These are phyloP conservation scores for Alosa alosa DNA, from an alignment of 2,113 vertebrate genomes.

Conservation along the genomic window DNA sequence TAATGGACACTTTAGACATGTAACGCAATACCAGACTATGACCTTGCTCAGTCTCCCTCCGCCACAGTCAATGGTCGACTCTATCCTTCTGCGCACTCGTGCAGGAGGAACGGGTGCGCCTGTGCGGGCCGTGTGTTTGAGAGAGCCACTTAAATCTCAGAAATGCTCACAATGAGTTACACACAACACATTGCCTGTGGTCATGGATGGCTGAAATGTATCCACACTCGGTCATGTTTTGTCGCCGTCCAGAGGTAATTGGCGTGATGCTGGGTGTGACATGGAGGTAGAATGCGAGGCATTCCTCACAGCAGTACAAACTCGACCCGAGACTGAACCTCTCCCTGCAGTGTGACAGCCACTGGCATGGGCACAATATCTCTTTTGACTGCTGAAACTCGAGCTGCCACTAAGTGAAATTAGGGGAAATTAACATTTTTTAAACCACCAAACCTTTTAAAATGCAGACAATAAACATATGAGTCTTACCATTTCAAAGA, in stretches of 20 bases:
- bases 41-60: constrained; percentile 45
- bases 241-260: neutral
- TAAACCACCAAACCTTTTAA: neutral
- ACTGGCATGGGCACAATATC: neutral
- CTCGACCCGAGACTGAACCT: constrained; percentile 5
- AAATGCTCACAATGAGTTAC: neutral
- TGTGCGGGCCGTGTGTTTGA: neutral
- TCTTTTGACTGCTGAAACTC: neutral
- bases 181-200: neutral
- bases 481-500: neutral
- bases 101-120: neutral
- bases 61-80: constrained; percentile 54
- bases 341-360: neutral
- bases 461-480: neutral
- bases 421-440: neutral
- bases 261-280: constrained; percentile 6
- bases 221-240: neutral
- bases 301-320: constrained; percentile 1
- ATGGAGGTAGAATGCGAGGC: neutral
- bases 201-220: constrained; percentile 3
- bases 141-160: neutral
- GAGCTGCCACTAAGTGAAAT: neutral
- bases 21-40: constrained; percentile 58
- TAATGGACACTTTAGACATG: constrained; percentile 58
- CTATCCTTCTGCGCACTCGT: constrained; percentile 42